Conservation (phyloP, 2,888 invertebrate genomes). For the Drosophila tripunctata region DNA sequence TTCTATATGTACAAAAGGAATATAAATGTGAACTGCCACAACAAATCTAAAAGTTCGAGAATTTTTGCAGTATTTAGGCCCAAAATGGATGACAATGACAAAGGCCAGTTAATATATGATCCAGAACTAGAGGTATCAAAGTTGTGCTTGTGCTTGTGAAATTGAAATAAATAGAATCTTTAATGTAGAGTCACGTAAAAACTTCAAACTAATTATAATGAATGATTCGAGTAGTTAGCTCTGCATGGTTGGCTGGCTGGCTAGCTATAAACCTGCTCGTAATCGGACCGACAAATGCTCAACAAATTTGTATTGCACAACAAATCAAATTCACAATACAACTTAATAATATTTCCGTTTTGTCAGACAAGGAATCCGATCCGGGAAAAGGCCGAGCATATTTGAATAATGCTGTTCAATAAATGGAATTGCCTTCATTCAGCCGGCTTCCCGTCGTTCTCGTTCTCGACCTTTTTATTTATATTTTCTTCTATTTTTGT, state of each 20-base stretch:
- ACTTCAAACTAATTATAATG: constrained; percentile 44
- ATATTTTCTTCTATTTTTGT: constrained; percentile 33
- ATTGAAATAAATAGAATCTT: constrained; percentile 68
- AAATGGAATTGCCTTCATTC: constrained; percentile 73
- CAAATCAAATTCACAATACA: constrained; percentile 68
- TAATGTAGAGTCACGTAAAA: constrained; percentile 43
- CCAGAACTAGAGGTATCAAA: constrained; percentile 2
- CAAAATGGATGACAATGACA: constrained; percentile 54
- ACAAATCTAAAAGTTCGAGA: constrained; percentile 63
- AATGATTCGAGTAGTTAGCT: constrained; percentile 38
- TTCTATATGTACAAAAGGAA: constrained; percentile 51
- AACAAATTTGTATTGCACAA: constrained; percentile 59
- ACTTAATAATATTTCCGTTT: constrained; percentile 70
- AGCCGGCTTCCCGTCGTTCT: constrained; percentile 30
- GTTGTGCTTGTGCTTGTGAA: constrained; percentile 27
- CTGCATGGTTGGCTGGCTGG: neutral
- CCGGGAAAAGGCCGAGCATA: constrained; percentile 28
- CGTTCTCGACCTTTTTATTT: constrained; percentile 3
- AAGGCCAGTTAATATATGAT: constrained; percentile 64
- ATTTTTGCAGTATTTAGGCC: constrained; percentile 26
- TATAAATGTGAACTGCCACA: constrained; percentile 69
- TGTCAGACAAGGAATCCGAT: constrained; percentile 22
- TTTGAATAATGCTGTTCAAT: constrained; percentile 76
- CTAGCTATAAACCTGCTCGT: constrained; percentile 6
- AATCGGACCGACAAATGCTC: constrained; percentile 40